A percentile compares a stretch with the other conserved stretches of the same genome.
These are phyloP conservation scores for Elephantulus edwardii DNA, from an alignment of 2,113 vertebrate species.

Conservation along the genomic window DNA sequence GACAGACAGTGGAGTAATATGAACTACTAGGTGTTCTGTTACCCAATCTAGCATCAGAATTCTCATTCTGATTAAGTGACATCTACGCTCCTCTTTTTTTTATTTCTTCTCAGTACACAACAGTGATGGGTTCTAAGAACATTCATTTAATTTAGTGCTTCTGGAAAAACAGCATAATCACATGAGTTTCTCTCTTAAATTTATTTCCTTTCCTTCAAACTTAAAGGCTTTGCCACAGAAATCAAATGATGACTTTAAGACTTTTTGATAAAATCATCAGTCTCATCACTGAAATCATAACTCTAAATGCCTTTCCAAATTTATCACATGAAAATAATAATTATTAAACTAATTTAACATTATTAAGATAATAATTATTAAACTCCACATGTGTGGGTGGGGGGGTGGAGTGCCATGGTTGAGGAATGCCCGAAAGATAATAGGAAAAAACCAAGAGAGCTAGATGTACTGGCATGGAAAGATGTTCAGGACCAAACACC, in stretches of 20 bases:
- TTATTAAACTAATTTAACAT: background rate
- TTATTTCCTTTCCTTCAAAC: conserved; percentile 17
- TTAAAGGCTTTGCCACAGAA: background rate
- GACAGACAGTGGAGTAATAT: background rate
- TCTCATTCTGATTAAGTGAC: background rate
- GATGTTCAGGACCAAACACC: background rate
- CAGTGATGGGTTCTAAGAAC: background rate
- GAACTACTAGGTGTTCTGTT: background rate
- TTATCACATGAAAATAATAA: conserved; percentile 28
- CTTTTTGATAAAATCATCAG: conserved; percentile 2
- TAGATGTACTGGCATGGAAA: background rate
- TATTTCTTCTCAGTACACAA: background rate
- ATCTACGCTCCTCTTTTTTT: background rate
- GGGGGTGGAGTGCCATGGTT: too few relatives aligned
- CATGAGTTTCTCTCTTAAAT: background rate
- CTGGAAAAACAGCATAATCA: background rate
- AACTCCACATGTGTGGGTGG: background rate
- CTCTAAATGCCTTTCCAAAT: background rate
- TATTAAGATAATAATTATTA: conserved; percentile 9
- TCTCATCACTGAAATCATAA: background rate
- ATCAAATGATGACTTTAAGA: background rate
- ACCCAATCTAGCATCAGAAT: background rate
- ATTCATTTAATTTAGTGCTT: background rate
- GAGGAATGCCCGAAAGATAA: too few relatives aligned
- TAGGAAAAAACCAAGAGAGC: background rate